Base-by-base conservation (phyloP, 2,797 vertebrate genomes). In the Periparus ater region DNA sequence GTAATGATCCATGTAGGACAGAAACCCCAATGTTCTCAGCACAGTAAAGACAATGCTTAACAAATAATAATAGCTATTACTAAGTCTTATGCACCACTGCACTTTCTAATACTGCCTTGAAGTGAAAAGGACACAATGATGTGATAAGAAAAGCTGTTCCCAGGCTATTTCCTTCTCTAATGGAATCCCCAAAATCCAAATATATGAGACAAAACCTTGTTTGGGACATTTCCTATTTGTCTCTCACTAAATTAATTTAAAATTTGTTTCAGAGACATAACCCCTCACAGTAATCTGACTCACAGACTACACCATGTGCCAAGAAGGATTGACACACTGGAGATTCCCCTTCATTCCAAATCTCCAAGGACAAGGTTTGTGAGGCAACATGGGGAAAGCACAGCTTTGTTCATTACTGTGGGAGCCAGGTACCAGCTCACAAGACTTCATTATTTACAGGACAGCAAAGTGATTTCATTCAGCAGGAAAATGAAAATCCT, bases 41-140 rank as follows among this genome's bases (percentile, higher is more conserved):
- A 58, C 79, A 53, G 42, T 62, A 65, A 85, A 96, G 87, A 83
- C 73, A 91, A 95, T 42, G 51, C 76, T 92, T 87, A 93, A 88
- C 95, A 94, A 96, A 96, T 95, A 93, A 92, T 93, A 96, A 95
- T 88, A 96, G 91, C 91, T 91, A 94, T 93, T 91, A 78, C 79
- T n/a, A 80, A 84, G 73, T 55, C 76, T 80, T 91, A 95, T 60
- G 95, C 85, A 91, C 79, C 92, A 93, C 22, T 94, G 89, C 89
- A 92, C 89, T 88, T 88, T 75, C 65, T 94, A 92, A 92, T 88
- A 55, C 70, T 78, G 85, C 76, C 92, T 93, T 65, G 70, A 75
- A 94, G 73, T 84, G 55, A 93, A 95, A 93, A 89, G 63, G 89
- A 89, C 91, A 72, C 36, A 27, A 83, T 67, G 66, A 85, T 61